Evolutionary conservation across 2,797 vertebrate species (phyloP).

Genomic region (Emys orbicularis): DNA sequence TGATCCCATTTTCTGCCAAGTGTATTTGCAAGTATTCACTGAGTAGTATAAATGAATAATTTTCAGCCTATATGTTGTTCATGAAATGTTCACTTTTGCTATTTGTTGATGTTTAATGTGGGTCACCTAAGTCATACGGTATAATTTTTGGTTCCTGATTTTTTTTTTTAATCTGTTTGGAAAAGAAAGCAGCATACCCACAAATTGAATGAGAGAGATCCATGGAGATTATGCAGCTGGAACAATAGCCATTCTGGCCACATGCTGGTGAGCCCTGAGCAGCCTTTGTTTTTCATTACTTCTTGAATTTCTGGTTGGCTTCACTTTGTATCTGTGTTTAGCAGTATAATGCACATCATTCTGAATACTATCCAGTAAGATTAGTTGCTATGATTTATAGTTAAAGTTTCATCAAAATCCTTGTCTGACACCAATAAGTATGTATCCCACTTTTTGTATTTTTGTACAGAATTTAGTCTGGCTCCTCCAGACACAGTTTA

Average conservation of each 20-base stretch:
- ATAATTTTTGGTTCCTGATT: conserved; percentile 14
- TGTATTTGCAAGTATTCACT: neutral
- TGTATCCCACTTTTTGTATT: conserved; percentile 55
- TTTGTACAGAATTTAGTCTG: conserved; percentile 61
- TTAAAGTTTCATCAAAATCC: conserved; percentile 66
- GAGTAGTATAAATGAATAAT: neutral
- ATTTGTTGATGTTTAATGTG: conserved; percentile 16
- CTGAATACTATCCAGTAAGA: conserved; percentile 43
- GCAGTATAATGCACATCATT: conserved; percentile 1
- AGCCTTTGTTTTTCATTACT: conserved; percentile 40
- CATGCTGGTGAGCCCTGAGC: conserved; percentile 17
- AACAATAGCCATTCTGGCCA: neutral
- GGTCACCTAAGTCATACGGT: neutral
- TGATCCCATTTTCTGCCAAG: neutral
- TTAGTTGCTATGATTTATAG: conserved; percentile 60
- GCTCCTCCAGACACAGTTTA: conserved; percentile 71
- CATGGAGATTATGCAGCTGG: conserved; percentile 35
- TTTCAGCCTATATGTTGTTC: neutral
- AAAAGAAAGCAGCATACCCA: neutral
- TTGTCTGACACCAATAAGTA: conserved; percentile 61
- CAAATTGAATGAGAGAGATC: conserved; percentile 32
- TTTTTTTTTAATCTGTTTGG: neutral
- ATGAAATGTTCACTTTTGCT: neutral
- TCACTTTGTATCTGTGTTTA: conserved; percentile 37
- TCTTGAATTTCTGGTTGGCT: conserved; percentile 14